Conservation (phyloP, 2,888 invertebrate species). For the Dorcus parallelipipedus region DNA sequence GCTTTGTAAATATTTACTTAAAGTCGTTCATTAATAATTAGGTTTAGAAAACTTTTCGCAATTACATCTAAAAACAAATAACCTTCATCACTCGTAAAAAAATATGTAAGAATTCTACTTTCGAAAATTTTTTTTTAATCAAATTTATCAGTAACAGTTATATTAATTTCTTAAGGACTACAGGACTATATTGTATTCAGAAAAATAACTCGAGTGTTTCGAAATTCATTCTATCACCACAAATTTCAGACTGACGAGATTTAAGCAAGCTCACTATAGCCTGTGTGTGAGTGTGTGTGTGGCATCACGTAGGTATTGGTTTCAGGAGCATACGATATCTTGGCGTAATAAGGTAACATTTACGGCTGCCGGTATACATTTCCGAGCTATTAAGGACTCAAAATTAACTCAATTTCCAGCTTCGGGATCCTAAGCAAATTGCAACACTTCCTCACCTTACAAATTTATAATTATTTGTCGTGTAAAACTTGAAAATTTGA, state of each 20-base stretch:
- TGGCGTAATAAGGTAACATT: conserved; percentile 35
- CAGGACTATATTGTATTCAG: neutral
- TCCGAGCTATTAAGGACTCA: conserved; percentile 36
- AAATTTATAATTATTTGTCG: conserved; percentile 11
- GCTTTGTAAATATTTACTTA: no score
- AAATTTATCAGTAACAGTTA: no score
- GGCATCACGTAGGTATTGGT: conserved; percentile 27
- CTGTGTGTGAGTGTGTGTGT: neutral
- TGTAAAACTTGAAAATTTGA: no score
- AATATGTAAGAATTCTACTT: no score
- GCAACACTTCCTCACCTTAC: conserved; percentile 14
- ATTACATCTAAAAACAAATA: no score
- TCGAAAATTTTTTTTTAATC: no score
- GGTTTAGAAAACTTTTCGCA: no score
- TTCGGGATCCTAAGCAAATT: conserved; percentile 9
- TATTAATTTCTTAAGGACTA: no score
- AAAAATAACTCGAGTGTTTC: neutral
- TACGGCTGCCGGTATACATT: conserved; percentile 35
- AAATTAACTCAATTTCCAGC: conserved; percentile 38
- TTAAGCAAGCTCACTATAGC: neutral
- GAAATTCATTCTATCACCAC: neutral
- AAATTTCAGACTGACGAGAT: neutral
- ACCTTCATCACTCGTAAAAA: no score
- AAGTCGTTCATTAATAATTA: no score
- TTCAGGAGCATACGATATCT: conserved; percentile 31